Conservation (phyloP, 2,888 invertebrate species). For the Eupithecia tripunctaria region DNA sequence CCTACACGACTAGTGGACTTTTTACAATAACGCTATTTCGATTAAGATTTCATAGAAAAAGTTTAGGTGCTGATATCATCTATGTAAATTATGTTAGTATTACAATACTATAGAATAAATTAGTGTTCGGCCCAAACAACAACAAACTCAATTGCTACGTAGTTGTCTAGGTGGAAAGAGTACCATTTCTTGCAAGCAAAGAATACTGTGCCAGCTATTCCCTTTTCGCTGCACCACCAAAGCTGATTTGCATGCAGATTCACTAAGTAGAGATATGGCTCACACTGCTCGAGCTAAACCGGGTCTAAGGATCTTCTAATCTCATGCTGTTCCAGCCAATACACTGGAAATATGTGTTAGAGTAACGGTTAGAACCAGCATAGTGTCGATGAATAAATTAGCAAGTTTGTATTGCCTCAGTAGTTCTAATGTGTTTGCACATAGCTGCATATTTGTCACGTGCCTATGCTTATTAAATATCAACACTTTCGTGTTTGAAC, state of each 20-base stretch:
- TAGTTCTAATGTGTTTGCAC: conserved; percentile 20
- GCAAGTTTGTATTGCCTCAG: conserved; percentile 22
- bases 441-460: conserved; percentile 24
- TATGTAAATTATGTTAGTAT: neutral
- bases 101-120: too few species aligned
- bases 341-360: conserved; percentile 25
- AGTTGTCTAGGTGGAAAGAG: too few species aligned
- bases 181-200: too few species aligned
- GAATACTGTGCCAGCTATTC: conserved; percentile 7
- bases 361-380: conserved; percentile 21
- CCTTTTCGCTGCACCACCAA: conserved; percentile 32
- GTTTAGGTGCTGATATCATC: neutral
- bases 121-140: neutral
- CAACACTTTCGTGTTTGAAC: neutral
- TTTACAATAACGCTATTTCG: neutral
- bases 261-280: conserved; percentile 44
- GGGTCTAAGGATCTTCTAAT: conserved; percentile 38
- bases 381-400: conserved; percentile 32
- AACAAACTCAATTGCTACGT: neutral
- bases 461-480: conserved; percentile 8
- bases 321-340: conserved; percentile 33
- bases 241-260: conserved; percentile 63
- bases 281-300: conserved; percentile 32
- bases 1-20: neutral
- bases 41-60: neutral